Conservation (phyloP, 2,113 vertebrate genomes). For the Craseonycteris thonglongyai region DNA sequence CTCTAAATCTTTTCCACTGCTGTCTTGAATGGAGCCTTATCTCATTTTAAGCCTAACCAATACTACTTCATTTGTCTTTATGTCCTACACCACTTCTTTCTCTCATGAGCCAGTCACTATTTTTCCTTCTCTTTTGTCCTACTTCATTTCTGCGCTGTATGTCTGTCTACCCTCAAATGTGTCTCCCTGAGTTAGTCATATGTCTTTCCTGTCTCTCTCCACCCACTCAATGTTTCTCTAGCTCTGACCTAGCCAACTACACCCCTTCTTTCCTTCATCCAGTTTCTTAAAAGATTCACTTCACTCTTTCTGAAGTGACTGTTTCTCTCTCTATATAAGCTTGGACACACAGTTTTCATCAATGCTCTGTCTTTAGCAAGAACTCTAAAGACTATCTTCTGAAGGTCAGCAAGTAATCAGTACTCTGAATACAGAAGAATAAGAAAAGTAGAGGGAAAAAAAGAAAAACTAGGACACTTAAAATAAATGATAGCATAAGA, state of each 20-base stretch:
- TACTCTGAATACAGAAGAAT: not conserved
- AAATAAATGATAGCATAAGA: constrained; percentile 23
- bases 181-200: not conserved
- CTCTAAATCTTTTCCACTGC: not conserved
- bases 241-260: not conserved
- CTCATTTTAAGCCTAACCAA: not conserved
- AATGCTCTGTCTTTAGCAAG: not conserved
- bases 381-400: not conserved
- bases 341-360: not conserved
- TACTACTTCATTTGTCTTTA: not conserved
- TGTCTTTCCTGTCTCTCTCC: not conserved
- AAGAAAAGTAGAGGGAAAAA: not conserved
- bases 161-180: not conserved
- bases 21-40: not conserved
- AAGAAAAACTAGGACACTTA: not conserved
- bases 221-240: not conserved
- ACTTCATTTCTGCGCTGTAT: not conserved
- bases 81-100: not conserved
- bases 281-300: not conserved
- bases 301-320: constrained; percentile 2
- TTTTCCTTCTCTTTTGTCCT: not conserved
- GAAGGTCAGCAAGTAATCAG: not conserved
- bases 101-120: not conserved
- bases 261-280: not conserved
- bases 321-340: not conserved